Evolutionary conservation across 2,888 invertebrate genomes (phyloP).

Genomic region (Andrena trimmerana): DNA sequence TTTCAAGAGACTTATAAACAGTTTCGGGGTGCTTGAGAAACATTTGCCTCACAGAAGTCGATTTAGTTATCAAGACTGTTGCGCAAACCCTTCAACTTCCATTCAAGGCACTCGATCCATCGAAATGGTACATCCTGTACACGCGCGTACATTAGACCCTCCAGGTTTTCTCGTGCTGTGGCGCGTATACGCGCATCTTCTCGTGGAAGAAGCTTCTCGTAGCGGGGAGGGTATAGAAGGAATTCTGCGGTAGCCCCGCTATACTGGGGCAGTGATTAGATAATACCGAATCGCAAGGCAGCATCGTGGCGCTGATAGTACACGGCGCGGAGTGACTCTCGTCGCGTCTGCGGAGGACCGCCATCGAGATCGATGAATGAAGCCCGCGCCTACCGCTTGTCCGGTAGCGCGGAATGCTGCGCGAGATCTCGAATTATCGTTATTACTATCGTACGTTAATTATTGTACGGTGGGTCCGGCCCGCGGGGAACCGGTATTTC

Average conservation of each 20-base stretch:
- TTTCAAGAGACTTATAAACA: too few relatives aligned
- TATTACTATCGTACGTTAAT: conserved; percentile 75
- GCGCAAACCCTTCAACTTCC: too few relatives aligned
- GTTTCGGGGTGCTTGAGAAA: background rate
- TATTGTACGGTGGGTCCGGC: conserved; percentile 67
- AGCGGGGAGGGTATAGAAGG: conserved; percentile 9
- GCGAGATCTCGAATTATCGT: conserved; percentile 76
- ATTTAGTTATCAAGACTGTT: too few relatives aligned
- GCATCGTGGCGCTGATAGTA: conserved; percentile 43
- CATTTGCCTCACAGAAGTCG: too few relatives aligned
- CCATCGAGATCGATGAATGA: conserved; percentile 73
- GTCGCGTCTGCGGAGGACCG: conserved; percentile 40
- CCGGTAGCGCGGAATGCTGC: conserved; percentile 74
- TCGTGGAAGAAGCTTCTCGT: background rate
- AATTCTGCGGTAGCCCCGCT: conserved; percentile 57
- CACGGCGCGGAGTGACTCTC: conserved; percentile 11
- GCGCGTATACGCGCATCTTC: conserved; percentile 2
- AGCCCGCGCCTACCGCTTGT: conserved; percentile 60
- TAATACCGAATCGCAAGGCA: conserved; percentile 64
- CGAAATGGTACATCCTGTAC: too few relatives aligned
- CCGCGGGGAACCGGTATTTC: conserved; percentile 71
- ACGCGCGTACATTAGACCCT: background rate
- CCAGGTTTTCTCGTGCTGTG: background rate
- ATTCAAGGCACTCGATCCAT: background rate
- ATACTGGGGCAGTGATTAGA: conserved; percentile 64